Conservation (phyloP, 2,113 vertebrate genomes). For the Pluvialis apricaria region DNA sequence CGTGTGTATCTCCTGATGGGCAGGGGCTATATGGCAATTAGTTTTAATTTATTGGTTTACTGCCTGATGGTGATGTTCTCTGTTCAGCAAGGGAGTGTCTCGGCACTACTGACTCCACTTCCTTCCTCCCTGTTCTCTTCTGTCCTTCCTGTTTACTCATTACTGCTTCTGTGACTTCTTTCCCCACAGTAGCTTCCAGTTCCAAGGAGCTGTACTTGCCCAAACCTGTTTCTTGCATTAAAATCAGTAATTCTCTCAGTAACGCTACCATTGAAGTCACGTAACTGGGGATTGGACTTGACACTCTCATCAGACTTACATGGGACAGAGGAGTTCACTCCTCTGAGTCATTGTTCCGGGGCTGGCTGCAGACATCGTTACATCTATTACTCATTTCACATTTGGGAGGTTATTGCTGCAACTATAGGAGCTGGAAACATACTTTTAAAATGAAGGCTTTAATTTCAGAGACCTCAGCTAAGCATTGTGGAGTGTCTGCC, state of each 20-base stretch:
- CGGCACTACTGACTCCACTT: neutral
- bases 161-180: neutral
- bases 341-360: neutral
- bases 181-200: neutral
- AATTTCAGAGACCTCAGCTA: neutral
- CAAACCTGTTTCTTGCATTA: neutral
- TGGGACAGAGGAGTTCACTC: neutral
- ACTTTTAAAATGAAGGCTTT: neutral
- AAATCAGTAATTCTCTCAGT: neutral
- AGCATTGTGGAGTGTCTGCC: neutral
- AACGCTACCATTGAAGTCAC: neutral
- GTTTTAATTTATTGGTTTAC: neutral
- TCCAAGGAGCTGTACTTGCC: neutral
- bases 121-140: neutral
- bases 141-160: neutral
- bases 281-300: neutral
- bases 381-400: neutral
- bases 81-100: neutral
- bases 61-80: neutral
- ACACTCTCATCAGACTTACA: neutral
- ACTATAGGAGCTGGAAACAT: neutral
- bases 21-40: neutral
- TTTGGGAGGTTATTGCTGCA: neutral
- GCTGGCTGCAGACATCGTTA: neutral
- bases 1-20: neutral